phyloP scores from a whole-genome alignment of 2,797 vertebrate genomes.

The Siniperca undulata region DNA sequence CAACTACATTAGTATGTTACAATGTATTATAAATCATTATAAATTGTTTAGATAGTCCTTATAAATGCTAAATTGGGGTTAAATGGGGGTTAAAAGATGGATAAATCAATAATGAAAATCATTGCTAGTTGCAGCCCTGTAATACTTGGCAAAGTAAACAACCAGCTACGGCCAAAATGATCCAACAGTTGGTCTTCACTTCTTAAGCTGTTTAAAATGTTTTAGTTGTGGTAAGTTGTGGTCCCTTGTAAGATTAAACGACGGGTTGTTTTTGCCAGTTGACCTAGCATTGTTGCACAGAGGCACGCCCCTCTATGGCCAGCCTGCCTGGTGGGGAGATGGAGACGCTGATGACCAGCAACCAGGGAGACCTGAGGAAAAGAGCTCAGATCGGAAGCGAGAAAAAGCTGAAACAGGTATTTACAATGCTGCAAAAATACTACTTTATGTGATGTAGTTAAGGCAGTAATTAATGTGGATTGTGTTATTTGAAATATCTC shows the following conservation, averaged over 20 bases:
- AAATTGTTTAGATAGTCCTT: no score
- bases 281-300: slow-evolving; percentile 89
- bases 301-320: slow-evolving; percentile 95
- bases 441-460: not conserved
- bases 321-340: slow-evolving; percentile 98
- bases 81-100: no score
- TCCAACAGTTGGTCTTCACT: not conserved
- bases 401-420: slow-evolving; percentile 87
- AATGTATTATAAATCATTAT: no score
- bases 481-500: not conserved
- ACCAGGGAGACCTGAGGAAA: slow-evolving; percentile 86
- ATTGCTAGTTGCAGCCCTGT: not conserved
- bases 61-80: no score
- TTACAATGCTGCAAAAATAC: not conserved
- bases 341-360: slow-evolving; percentile 88
- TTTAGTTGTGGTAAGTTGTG: slow-evolving; percentile 5
- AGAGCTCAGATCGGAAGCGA: slow-evolving; percentile 82
- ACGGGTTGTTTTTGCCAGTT: slow-evolving; percentile 51
- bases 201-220: not conserved
- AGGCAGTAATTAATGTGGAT: not conserved
- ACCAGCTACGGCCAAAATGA: not conserved
- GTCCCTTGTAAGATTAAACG: not conserved
- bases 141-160: not conserved
- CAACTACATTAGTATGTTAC: no score
- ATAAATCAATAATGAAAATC: no score